Evolutionary conservation across 2,113 vertebrate genomes (phyloP).

Genomic region (Xyrauchen texanus): DNA sequence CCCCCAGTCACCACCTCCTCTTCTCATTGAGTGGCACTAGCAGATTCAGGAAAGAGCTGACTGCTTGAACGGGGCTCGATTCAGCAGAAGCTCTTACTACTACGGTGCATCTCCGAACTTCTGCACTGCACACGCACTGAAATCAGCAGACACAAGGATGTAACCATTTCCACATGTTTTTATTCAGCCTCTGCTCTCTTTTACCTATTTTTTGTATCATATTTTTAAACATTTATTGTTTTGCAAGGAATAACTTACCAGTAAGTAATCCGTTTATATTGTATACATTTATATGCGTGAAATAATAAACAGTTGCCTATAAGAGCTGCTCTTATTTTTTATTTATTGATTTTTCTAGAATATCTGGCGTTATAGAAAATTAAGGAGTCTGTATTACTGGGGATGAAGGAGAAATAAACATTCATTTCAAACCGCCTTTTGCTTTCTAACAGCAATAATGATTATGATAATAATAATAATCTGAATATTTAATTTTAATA

Average conservation of each 20-base stretch:
- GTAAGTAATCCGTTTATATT: constrained; percentile 72
- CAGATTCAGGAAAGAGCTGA: constrained; percentile 82
- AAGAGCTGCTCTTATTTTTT: constrained; percentile 49
- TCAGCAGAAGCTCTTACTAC: constrained; percentile 78
- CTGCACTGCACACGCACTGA: constrained; percentile 66
- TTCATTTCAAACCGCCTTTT: neutral
- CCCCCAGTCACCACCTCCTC: constrained; percentile 63
- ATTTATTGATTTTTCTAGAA: constrained; percentile 30
- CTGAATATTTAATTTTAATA: neutral
- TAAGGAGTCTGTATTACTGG: constrained; percentile 15
- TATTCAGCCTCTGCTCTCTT: constrained; percentile 71
- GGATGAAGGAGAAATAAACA: constrained; percentile 26
- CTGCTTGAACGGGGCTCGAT: constrained; percentile 83
- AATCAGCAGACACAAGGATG: constrained; percentile 76
- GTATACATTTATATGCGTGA: constrained; percentile 53
- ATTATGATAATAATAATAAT: constrained; percentile 14
- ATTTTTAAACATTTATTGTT: constrained; percentile 64
- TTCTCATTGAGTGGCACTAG: constrained; percentile 76
- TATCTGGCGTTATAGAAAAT: constrained; percentile 42
- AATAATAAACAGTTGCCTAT: constrained; percentile 61
- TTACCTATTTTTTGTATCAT: constrained; percentile 56
- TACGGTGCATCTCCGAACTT: constrained; percentile 75
- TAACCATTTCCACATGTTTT: constrained; percentile 80
- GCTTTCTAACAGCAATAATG: constrained; percentile 13
- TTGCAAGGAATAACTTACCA: constrained; percentile 75